phyloP scores from a whole-genome alignment of 2,113 vertebrate species.

The Salvelinus fontinalis region DNA sequence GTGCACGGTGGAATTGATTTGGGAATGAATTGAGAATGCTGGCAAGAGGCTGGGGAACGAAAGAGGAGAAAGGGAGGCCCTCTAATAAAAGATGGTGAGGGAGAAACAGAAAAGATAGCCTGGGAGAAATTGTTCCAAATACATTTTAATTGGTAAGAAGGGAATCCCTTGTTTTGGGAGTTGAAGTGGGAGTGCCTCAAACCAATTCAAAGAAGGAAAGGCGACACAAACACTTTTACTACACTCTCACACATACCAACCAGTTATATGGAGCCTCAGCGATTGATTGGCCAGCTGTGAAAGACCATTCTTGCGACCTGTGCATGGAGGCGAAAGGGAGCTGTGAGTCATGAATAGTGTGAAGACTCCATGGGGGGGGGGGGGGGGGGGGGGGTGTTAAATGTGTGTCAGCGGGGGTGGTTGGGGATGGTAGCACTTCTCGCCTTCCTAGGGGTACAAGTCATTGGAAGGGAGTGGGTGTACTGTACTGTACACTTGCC shows the following conservation, averaged over 20 bases:
- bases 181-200: conserved; percentile 19
- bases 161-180: conserved; percentile 25
- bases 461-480: conserved; percentile 20
- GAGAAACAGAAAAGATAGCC: conserved; percentile 35
- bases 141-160: conserved; percentile 48
- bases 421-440: neutral
- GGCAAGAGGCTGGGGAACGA: conserved; percentile 21
- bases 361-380: neutral
- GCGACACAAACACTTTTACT: neutral
- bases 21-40: conserved; percentile 39
- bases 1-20: conserved; percentile 19
- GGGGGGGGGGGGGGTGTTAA: neutral
- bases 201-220: conserved; percentile 9
- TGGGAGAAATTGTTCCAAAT: conserved; percentile 33
- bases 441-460: neutral
- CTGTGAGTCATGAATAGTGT: neutral
- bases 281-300: conserved; percentile 32
- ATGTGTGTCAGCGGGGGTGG: neutral
- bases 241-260: neutral
- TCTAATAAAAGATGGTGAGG: conserved; percentile 26
- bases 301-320: conserved; percentile 13
- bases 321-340: neutral
- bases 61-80: conserved; percentile 17
- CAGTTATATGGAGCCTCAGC: conserved; percentile 21
- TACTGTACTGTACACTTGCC: conserved; percentile 6